Evolutionary conservation across 2,797 vertebrate genomes (phyloP).

Genomic region (Cryptoblepharus egeriae): DNA sequence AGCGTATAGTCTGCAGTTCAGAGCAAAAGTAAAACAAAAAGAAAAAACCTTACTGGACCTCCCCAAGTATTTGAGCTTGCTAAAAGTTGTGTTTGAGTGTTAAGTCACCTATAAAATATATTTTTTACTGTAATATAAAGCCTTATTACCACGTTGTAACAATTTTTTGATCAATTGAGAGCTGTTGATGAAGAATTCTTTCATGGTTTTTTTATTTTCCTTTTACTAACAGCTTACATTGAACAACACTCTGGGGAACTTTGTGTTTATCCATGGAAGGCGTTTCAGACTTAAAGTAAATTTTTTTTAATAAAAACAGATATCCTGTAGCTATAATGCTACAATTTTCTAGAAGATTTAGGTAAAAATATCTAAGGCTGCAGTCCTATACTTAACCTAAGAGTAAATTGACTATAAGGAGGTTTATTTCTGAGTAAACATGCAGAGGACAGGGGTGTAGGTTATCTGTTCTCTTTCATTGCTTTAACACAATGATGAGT

Average conservation of each 20-base stretch:
- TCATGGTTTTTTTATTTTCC: not conserved
- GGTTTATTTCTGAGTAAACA: too few species aligned
- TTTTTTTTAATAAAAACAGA: not conserved
- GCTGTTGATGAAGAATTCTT: not conserved
- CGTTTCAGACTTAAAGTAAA: not conserved
- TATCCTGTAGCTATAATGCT: not conserved
- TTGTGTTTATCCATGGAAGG: not conserved
- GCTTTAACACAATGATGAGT: not conserved
- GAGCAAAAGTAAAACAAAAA: too few species aligned
- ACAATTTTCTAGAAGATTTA: not conserved
- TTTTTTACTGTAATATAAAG: too few species aligned
- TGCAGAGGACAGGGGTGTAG: too few species aligned
- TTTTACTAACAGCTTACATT: not conserved
- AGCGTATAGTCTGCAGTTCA: not conserved
- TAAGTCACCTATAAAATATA: not conserved
- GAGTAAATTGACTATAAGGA: too few species aligned
- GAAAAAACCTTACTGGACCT: not conserved
- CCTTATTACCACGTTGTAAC: too few species aligned
- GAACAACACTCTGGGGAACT: not conserved
- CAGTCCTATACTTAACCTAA: too few species aligned
- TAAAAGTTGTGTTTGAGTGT: not conserved
- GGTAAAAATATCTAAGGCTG: not conserved
- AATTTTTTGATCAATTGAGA: not conserved
- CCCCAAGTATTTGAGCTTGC: not conserved
- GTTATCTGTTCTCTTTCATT: not conserved